Base-by-base conservation (phyloP, 2,113 vertebrate genomes). In the Limnothrissa miodon region DNA sequence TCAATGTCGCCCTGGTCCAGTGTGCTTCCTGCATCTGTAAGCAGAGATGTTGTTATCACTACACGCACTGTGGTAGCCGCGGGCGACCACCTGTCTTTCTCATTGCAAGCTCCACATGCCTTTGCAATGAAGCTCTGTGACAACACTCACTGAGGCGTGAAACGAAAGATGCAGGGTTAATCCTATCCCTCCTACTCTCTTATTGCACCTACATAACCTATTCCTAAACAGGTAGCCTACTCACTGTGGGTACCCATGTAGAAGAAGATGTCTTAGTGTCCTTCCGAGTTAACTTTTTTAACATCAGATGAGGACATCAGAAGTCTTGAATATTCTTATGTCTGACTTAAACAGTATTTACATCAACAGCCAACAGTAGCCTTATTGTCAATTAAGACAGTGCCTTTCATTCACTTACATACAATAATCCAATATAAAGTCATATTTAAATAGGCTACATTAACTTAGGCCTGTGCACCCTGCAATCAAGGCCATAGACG, bases 1-100 rank as follows among this genome's bases (percentile, higher is more conserved):
- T 99, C 98, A 87, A 99, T 99, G 88, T 98, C 96, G 88, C 97
- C 97, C 46, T 88, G 92, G 84, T 93, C 78, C 86, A 99, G 93
- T 53, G 83, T 87, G 39, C 95, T 95, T 88, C 96, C 98, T 90
- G 96, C 93, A 93, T 99, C 98, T 99, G 94, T 91, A 85, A 89
- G 84, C 86, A 80, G 74, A 25, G 82, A 1, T 46, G 21, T 51
- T 23, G 13, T 81, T 88, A 80, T 87, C 74, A 82, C 39, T 86
- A 85, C 21, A 78, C 8, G 33, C 21, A 78, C 8, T 11, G 45
- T 7, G 19, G 44, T 39, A 42, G 62, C 36, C 29, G 2, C 9
- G 46, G 70, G 17, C n/a, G 25, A 21, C n/a, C 59, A 83, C 23
- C 48, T 79, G 39, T 82, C 45, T 82, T 45, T 56, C 23, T 79